phyloP scores from a whole-genome alignment of 2,888 invertebrate species.

The Himalopsyche tibetana region DNA sequence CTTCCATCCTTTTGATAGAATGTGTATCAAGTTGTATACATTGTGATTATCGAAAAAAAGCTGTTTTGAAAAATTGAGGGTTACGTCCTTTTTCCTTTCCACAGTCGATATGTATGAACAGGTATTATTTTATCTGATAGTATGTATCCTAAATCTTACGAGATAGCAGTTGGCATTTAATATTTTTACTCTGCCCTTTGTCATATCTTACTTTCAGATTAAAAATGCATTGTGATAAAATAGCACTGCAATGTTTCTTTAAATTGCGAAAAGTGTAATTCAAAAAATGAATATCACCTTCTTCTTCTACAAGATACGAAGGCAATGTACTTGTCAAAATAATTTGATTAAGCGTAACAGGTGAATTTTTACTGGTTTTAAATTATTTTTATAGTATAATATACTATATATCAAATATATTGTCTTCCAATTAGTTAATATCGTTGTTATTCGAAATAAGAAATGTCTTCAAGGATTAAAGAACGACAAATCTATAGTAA shows the following conservation, averaged over 20 bases:
- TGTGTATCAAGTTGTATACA: too few relatives aligned
- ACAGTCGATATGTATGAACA: neutral
- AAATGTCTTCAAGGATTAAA: constrained; percentile 15
- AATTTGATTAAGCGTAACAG: neutral
- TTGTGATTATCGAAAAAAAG: too few relatives aligned
- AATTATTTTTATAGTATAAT: too few relatives aligned
- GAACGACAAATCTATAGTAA: neutral
- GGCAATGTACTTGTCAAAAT: neutral
- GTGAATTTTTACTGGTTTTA: neutral
- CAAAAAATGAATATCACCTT: neutral
- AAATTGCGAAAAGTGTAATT: neutral
- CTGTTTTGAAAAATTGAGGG: too few relatives aligned
- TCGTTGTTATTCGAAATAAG: neutral
- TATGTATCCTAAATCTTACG: neutral
- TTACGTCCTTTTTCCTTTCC: too few relatives aligned
- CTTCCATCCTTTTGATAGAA: too few relatives aligned
- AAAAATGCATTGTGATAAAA: neutral
- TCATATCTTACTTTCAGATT: neutral
- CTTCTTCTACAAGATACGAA: neutral
- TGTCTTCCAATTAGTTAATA: neutral
- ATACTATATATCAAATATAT: too few relatives aligned
- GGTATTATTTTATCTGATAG: neutral
- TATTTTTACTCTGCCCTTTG: neutral
- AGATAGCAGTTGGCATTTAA: neutral
- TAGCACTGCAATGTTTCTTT: neutral